These are phyloP conservation scores for Tupaia chinensis DNA, from an alignment of 2,113 vertebrate species.

Conservation along the genomic window DNA sequence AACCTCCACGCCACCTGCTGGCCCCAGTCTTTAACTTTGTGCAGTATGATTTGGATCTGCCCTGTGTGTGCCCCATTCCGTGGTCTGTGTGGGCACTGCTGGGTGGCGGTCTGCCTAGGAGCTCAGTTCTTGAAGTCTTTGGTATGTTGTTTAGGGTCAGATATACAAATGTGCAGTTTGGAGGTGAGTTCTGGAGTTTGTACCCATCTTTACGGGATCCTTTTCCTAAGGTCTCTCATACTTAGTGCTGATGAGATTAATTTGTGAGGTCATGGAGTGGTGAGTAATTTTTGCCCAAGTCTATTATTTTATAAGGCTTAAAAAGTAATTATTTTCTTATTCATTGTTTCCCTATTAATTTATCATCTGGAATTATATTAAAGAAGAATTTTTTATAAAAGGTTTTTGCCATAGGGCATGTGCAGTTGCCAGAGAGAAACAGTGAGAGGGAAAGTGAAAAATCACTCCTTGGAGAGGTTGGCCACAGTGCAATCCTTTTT, in stretches of 20 bases:
- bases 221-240: background rate
- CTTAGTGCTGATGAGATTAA: background rate
- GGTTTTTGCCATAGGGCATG: too few relatives aligned
- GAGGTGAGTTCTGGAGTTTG: background rate
- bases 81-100: background rate
- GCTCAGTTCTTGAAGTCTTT: background rate
- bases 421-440: too few relatives aligned
- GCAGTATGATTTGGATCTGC: too few relatives aligned
- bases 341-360: background rate
- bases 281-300: background rate
- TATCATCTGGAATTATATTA: background rate
- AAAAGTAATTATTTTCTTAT: background rate
- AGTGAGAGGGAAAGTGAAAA: too few relatives aligned
- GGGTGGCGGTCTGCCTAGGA: background rate
- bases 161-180: background rate
- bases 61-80: too few relatives aligned
- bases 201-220: background rate
- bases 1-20: too few relatives aligned
- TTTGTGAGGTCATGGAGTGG: too few relatives aligned
- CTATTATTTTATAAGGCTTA: background rate
- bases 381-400: background rate
- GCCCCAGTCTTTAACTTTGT: background rate
- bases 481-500: too few relatives aligned
- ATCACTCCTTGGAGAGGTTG: too few relatives aligned
- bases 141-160: background rate